Percentiles rank a stretch among this genome's conserved stretches.
Evolutionary conservation across 2,888 invertebrate genomes (phyloP).

Genomic region (Drosophila longiperda): DNA sequence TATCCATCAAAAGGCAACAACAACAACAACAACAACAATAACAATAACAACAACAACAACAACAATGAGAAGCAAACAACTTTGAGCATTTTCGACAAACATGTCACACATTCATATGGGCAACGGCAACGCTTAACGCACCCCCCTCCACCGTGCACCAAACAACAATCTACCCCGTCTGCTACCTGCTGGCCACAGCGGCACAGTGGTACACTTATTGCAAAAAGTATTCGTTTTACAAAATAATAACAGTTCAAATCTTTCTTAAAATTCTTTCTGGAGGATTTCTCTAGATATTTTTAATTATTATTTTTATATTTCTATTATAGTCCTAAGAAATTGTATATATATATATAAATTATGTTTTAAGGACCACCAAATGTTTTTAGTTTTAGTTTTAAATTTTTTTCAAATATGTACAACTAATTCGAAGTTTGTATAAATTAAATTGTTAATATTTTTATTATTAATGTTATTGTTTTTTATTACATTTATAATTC

Average conservation of each 20-base stretch:
- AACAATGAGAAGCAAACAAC: conserved; percentile 59
- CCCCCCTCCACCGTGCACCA: not conserved
- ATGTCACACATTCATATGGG: conserved; percentile 77
- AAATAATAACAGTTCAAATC: not conserved
- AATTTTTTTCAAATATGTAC: not conserved
- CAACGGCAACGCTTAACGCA: conserved; percentile 55
- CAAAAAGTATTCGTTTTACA: too few relatives aligned
- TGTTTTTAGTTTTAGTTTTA: not conserved
- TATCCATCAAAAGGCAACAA: conserved; percentile 35
- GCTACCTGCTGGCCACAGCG: not conserved
- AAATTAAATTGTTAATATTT: not conserved
- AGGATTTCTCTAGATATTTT: not conserved
- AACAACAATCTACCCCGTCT: conserved; percentile 30
- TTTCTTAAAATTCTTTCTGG: not conserved
- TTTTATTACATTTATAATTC: not conserved
- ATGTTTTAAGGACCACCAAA: not conserved
- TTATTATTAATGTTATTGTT: not conserved
- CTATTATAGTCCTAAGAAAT: not conserved
- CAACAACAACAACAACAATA: conserved; percentile 18
- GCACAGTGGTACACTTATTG: conserved; percentile 53
- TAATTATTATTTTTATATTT: too few relatives aligned
- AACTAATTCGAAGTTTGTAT: not conserved
- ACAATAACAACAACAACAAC: conserved; percentile 32
- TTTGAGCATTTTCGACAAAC: conserved; percentile 80
- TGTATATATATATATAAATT: not conserved